A percentile compares a stretch with the other conserved stretches of the same genome.
Conservation (phyloP, 2,888 invertebrate species). For the Hoplodrina ambigua region DNA sequence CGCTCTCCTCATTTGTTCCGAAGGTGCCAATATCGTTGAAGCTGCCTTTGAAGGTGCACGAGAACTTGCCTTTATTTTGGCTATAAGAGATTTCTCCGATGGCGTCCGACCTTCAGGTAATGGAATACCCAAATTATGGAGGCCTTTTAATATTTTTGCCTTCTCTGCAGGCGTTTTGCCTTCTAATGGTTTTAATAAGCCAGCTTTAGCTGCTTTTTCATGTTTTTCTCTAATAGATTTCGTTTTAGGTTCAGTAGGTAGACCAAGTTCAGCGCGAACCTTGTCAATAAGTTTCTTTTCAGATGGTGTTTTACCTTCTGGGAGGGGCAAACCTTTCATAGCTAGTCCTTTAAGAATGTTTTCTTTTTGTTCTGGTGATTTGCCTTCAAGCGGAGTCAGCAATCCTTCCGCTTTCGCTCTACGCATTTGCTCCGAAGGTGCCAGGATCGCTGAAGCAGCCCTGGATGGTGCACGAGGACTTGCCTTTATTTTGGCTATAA, state of each 20-base stretch:
- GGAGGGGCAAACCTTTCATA: slow-evolving; percentile 55
- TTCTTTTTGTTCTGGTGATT: slow-evolving; percentile 64
- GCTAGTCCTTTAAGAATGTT: slow-evolving; percentile 61
- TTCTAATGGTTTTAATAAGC: slow-evolving; percentile 21
- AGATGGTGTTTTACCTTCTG: slow-evolving; percentile 65
- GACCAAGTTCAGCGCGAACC: slow-evolving; percentile 61
- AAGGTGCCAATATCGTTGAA: no score
- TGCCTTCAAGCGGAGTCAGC: slow-evolving; percentile 47
- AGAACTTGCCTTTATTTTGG: slow-evolving; percentile 6
- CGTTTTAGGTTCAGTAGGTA: slow-evolving; percentile 66
- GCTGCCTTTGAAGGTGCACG: not conserved
- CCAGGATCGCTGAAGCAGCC: accelerated
- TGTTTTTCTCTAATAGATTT: slow-evolving; percentile 53
- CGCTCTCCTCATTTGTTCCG: not conserved
- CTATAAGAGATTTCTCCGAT: slow-evolving; percentile 28
- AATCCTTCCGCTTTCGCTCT: slow-evolving; percentile 48
- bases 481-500: slow-evolving; percentile 59
- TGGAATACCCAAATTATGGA: slow-evolving; percentile 24
- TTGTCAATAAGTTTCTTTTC: slow-evolving; percentile 65
- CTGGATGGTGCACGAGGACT: slow-evolving; percentile 47
- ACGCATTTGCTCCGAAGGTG: slow-evolving; percentile 53
- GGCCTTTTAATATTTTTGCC: slow-evolving; percentile 12
- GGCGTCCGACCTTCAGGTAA: slow-evolving; percentile 23
- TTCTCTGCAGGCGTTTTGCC: slow-evolving; percentile 21
- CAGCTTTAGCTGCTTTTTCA: slow-evolving; percentile 61